Evolutionary conservation across 2,797 vertebrate species (phyloP), one percentile per base, ranked within the genome.

Genomic region (Apogon talboti): DNA sequence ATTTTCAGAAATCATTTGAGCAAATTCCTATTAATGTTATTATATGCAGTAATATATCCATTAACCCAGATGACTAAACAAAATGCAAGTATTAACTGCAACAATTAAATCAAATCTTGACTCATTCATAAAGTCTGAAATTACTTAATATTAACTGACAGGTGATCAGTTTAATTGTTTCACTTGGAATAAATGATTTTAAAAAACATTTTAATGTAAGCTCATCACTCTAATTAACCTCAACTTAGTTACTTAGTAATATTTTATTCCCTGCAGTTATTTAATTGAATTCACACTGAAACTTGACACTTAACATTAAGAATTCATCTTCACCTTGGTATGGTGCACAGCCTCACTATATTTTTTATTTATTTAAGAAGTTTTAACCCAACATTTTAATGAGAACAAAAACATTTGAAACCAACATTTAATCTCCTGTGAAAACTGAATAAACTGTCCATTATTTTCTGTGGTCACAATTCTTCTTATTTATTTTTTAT

Each of bases 221-320:
- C 16, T 6, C 10, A 28, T n/a, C 21, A 24, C 2, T 24, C 21
- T 7, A 7, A 4, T 50, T 24, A 13, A 66, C 45, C 9, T 28
- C 7, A 45, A 10, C 41, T 14, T 59, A 44, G n/a, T 58, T 11
- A 68, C 4, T 30, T 53, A 11, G 11, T 24, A 49, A 59, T 2
- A 46, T 37, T 42, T 40, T 0, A 19, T 11, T 47, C 11, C 13
- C 2, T 47, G 15, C n/a, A 0, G 3, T 19, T 19, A 0, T 40
- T 54, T 13, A 50, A 45, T 18, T 50, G 11, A 55, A 11, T 65
- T 19, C 24, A 18, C 50, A 35, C 51, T 12, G 0, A 41, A 67
- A 24, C 21, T 24, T 41, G 11, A 33, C 0, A 14, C 3, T 43
- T 15, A 13, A 38, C 12, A 9, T 28, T 24, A 12, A 30, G 0